Conservation (phyloP, 1,140 invertebrate species). For the Venustaconcha ellipsiformis region DNA sequence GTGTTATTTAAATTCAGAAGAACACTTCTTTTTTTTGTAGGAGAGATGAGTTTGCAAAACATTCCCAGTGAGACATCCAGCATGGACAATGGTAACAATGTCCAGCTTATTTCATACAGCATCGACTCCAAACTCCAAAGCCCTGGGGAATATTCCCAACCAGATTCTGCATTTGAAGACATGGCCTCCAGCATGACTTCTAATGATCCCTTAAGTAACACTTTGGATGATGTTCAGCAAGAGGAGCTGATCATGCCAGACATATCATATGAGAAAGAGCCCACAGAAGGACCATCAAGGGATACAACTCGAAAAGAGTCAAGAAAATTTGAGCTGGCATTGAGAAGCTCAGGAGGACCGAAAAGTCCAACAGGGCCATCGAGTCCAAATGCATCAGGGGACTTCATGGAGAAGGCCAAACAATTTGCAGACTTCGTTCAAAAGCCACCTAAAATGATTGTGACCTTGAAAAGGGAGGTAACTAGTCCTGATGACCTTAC, state of each 20-base stretch:
- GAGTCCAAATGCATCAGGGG: slow-evolving; percentile 21
- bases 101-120: slow-evolving; percentile 35
- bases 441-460: slow-evolving; percentile 42
- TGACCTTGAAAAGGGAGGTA: slow-evolving; percentile 33
- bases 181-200: slow-evolving; percentile 33
- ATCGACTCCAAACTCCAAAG: slow-evolving; percentile 17
- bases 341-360: slow-evolving; percentile 1
- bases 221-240: slow-evolving; percentile 16
- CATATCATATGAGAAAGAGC: slow-evolving; percentile 2
- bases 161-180: slow-evolving; percentile 31
- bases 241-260: slow-evolving; percentile 13
- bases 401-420: slow-evolving; percentile 43
- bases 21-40: neutral
- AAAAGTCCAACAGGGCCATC: neutral
- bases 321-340: slow-evolving; percentile 18
- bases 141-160: slow-evolving; percentile 18
- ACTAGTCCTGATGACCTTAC: slow-evolving; percentile 27
- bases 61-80: slow-evolving; percentile 16
- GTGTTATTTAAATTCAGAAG: no score
- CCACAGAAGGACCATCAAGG: neutral
- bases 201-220: slow-evolving; percentile 31
- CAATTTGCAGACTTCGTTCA: slow-evolving; percentile 53
- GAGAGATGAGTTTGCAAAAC: slow-evolving; percentile 3
- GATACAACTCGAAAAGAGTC: slow-evolving; percentile 6
- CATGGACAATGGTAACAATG: slow-evolving; percentile 16